A percentile compares a stretch with the other conserved stretches of the same genome.
Evolutionary conservation across 1,140 invertebrate genomes (phyloP).

Genomic region (Drosophila ironensis): DNA sequence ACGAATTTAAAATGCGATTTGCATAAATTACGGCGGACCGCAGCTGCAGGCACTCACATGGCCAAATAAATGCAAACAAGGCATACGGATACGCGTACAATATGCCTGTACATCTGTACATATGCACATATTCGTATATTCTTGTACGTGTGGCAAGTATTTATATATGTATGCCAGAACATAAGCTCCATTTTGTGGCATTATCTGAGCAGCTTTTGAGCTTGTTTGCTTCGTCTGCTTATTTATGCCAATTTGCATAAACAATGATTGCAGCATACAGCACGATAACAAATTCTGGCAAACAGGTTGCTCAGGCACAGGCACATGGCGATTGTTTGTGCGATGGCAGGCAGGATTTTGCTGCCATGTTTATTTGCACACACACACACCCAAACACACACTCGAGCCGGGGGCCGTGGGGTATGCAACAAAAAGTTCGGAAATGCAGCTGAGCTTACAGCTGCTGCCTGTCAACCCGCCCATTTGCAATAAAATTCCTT

Average conservation of each 20-base stretch:
- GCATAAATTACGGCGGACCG: conserved; percentile 41
- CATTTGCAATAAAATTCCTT: neutral
- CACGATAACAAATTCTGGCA: conserved; percentile 35
- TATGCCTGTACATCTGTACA: neutral
- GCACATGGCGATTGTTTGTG: conserved; percentile 20
- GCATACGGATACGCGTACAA: neutral
- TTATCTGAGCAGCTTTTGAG: conserved; percentile 57
- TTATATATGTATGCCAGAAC: conserved; percentile 27
- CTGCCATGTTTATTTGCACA: neutral
- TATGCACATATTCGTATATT: conserved; percentile 1
- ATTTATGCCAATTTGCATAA: conserved; percentile 70
- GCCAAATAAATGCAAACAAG: too few relatives aligned
- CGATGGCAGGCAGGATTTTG: neutral
- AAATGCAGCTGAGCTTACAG: conserved; percentile 23
- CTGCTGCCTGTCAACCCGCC: neutral
- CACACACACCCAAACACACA: neutral
- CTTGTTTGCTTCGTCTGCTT: conserved; percentile 49
- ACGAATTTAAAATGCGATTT: conserved; percentile 60
- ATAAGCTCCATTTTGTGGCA: conserved; percentile 51
- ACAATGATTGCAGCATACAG: conserved; percentile 54
- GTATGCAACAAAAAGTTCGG: conserved; percentile 49
- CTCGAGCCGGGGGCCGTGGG: neutral
- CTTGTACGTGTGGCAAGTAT: neutral
- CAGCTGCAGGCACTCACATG: conserved; percentile 30
- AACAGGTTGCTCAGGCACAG: conserved; percentile 36